Conservation (phyloP, 30 jellyfish, hydroid and myxozoan species). For the Cassiopea xamachana region DNA sequence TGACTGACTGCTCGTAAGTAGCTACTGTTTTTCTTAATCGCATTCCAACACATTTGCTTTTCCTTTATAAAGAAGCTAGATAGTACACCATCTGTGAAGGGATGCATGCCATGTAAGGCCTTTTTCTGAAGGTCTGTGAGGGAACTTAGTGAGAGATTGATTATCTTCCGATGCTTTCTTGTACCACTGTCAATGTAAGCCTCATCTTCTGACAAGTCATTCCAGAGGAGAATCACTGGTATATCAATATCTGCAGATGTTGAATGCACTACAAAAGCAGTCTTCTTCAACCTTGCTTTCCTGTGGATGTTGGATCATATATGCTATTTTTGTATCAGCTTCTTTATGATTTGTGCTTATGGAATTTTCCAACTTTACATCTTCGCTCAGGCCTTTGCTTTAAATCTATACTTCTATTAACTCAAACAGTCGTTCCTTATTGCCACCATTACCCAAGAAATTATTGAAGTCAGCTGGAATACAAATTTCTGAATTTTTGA, state of each 20-base stretch:
- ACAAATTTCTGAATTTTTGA: constrained; percentile 3
- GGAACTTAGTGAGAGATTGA: too few relatives aligned
- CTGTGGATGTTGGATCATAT: neutral
- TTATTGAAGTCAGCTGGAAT: constrained; percentile 33
- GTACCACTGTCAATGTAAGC: too few relatives aligned
- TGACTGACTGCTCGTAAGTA: neutral
- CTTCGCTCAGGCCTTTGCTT: neutral
- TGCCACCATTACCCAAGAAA: constrained; percentile 33
- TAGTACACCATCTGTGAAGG: neutral
- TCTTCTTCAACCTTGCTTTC: neutral
- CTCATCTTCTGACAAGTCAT: neutral
- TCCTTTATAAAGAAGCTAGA: neutral
- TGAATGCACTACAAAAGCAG: neutral
- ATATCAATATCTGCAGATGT: neutral
- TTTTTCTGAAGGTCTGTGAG: too few relatives aligned
- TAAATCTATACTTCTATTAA: constrained; percentile 1
- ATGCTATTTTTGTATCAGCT: neutral
- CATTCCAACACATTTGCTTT: neutral
- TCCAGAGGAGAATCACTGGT: neutral
- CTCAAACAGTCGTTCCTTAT: constrained; percentile 51
- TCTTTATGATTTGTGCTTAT: neutral
- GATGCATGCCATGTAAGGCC: neutral
- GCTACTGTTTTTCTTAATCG: neutral
- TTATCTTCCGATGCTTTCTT: too few relatives aligned
- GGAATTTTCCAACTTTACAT: neutral